Percentiles rank a stretch among this genome's conserved stretches.
phyloP scores from a whole-genome alignment of 2,888 invertebrate genomes.

The Lacanobia oleracea region DNA sequence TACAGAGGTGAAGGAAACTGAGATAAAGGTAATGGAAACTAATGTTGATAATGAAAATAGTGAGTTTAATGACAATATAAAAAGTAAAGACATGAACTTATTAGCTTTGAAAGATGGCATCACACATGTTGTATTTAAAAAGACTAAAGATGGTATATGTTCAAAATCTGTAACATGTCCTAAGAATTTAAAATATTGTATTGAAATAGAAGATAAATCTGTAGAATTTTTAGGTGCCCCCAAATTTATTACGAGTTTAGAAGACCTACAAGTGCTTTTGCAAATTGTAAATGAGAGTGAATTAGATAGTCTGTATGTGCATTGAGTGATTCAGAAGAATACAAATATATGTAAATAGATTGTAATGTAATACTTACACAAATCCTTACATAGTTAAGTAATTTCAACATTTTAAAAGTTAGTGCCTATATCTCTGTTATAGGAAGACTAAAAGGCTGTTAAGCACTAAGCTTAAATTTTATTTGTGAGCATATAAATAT shows the following conservation, averaged over 20 bases:
- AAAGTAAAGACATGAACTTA: slow-evolving; percentile 55
- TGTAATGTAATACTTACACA: slow-evolving; percentile 54
- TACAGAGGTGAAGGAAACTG: slow-evolving; percentile 45
- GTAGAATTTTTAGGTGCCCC: slow-evolving; percentile 88
- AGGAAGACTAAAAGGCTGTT: slow-evolving; percentile 37
- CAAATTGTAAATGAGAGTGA: slow-evolving; percentile 88
- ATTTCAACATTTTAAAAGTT: slow-evolving; percentile 56
- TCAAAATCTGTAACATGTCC: slow-evolving; percentile 84
- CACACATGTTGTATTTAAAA: slow-evolving; percentile 85
- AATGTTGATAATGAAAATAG: slow-evolving; percentile 62
- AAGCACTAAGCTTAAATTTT: not conserved
- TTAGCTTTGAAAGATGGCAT: slow-evolving; percentile 66
- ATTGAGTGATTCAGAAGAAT: slow-evolving; percentile 71
- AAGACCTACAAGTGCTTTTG: slow-evolving; percentile 87
- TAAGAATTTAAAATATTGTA: slow-evolving; percentile 84
- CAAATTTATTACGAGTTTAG: slow-evolving; percentile 84
- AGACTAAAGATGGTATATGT: slow-evolving; percentile 79
- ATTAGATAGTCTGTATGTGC: slow-evolving; percentile 84
- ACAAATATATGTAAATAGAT: slow-evolving; percentile 61
- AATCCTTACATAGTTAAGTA: slow-evolving; percentile 58
- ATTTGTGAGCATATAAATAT: not conserved
- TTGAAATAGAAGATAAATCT: slow-evolving; percentile 83
- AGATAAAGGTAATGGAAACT: slow-evolving; percentile 52
- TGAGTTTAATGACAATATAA: slow-evolving; percentile 59
- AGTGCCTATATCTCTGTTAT: slow-evolving; percentile 58